Evolutionary conservation across 2,113 vertebrate genomes (phyloP).

Genomic region (Semnornis frantzii): DNA sequence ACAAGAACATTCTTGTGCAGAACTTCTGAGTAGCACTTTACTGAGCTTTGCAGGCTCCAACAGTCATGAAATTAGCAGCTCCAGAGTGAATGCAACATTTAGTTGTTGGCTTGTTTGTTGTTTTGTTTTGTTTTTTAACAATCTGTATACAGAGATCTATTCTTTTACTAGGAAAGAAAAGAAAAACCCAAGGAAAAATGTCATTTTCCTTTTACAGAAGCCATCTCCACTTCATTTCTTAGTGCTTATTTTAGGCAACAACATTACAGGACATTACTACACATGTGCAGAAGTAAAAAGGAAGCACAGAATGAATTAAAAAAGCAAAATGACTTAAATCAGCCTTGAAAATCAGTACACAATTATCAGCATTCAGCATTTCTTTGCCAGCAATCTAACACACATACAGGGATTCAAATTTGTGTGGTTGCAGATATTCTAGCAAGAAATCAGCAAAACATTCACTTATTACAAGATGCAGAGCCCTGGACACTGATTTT

Average conservation of each 20-base stretch:
- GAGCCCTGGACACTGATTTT: conserved; percentile 50
- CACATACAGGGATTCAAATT: conserved; percentile 62
- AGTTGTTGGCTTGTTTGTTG: too few relatives aligned
- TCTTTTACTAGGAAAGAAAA: not conserved
- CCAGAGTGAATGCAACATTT: not conserved
- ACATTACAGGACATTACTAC: conserved; percentile 62
- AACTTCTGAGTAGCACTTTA: not conserved
- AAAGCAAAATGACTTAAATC: conserved; percentile 69
- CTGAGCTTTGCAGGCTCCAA: not conserved
- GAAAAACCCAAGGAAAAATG: conserved; percentile 13
- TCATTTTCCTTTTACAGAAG: conserved; percentile 31
- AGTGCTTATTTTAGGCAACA: conserved; percentile 63
- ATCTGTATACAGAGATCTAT: not conserved
- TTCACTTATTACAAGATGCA: conserved; percentile 57
- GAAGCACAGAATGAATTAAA: conserved; percentile 67
- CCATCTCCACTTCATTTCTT: conserved; percentile 44
- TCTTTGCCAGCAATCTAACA: conserved; percentile 71
- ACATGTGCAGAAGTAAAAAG: conserved; percentile 69
- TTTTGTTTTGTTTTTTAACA: not conserved
- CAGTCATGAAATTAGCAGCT: not conserved
- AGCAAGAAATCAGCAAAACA: conserved; percentile 62
- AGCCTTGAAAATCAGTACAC: conserved; percentile 59
- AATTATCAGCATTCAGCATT: conserved; percentile 66
- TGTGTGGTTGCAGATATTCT: conserved; percentile 55
- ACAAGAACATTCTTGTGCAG: not conserved